Evolutionary conservation across 1,140 invertebrate genomes (phyloP).

Genomic region (Ceratitis capitata): DNA sequence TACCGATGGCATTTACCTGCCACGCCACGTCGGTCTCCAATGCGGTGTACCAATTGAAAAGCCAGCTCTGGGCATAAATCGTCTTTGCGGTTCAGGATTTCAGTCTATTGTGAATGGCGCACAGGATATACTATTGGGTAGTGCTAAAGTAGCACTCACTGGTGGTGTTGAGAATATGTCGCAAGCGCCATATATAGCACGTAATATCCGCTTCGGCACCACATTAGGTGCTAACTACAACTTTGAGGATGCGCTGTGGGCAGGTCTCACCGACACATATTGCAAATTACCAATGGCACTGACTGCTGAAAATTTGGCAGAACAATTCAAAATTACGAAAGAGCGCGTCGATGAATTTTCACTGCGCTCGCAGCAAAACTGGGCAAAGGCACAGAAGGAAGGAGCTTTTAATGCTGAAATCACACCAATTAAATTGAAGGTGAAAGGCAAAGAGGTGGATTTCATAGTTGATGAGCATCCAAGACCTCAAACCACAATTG

Average conservation of each 20-base stretch:
- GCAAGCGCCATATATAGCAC: conserved; percentile 88
- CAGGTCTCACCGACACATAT: conserved; percentile 88
- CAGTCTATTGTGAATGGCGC: conserved; percentile 91
- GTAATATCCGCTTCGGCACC: conserved; percentile 92
- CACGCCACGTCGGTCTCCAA: conserved; percentile 86
- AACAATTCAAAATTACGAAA: conserved; percentile 85
- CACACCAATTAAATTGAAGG: conserved; percentile 84
- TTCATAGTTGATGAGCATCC: conserved; percentile 95
- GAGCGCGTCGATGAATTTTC: conserved; percentile 92
- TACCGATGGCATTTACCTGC: conserved; percentile 86
- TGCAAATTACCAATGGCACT: conserved; percentile 95
- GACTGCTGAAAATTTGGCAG: conserved; percentile 97
- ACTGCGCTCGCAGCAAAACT: conserved; percentile 82
- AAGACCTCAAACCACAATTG: conserved; percentile 84
- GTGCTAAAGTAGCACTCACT: conserved; percentile 87
- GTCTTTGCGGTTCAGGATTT: conserved; percentile 95
- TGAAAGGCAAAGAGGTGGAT: conserved; percentile 81
- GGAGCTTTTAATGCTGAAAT: conserved; percentile 93
- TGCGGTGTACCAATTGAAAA: conserved; percentile 84
- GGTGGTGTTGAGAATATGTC: conserved; percentile 97
- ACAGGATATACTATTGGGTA: conserved; percentile 89
- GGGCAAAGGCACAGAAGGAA: conserved; percentile 86
- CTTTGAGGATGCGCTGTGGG: conserved; percentile 93
- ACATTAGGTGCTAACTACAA: conserved; percentile 80
- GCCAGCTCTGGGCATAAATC: conserved; percentile 86